phyloP scores from a whole-genome alignment of 2,797 vertebrate species.

The Chiroxiphia lanceolata region DNA sequence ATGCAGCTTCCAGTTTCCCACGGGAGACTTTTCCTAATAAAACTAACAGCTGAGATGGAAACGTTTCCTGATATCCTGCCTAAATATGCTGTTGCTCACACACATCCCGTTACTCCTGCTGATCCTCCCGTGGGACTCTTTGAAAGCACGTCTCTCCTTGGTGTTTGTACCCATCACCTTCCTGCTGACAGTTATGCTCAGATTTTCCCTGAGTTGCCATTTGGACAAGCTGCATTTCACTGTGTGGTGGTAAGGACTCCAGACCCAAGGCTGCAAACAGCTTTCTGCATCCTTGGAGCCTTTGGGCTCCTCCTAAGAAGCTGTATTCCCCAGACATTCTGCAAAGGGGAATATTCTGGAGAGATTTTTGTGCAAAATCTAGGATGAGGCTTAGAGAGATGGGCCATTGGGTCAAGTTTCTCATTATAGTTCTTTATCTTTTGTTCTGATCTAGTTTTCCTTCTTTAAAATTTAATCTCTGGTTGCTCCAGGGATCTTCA shows the following conservation, averaged over 20 bases:
- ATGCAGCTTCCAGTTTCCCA: slow-evolving; percentile 55
- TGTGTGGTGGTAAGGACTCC: neutral
- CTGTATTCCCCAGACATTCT: neutral
- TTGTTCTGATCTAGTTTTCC: neutral
- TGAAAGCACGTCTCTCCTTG: neutral
- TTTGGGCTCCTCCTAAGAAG: neutral
- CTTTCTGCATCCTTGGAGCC: neutral
- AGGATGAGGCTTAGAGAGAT: neutral
- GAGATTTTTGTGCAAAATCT: neutral
- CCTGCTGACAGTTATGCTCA: slow-evolving; percentile 22
- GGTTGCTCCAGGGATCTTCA: neutral
- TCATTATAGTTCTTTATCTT: neutral
- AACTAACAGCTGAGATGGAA: slow-evolving; percentile 51
- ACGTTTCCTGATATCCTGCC: slow-evolving; percentile 21
- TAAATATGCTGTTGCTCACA: slow-evolving; percentile 28
- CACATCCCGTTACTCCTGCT: slow-evolving; percentile 1
- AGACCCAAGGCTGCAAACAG: neutral
- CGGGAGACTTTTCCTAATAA: slow-evolving; percentile 56
- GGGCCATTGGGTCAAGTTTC: neutral
- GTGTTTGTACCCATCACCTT: neutral
- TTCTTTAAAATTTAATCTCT: neutral
- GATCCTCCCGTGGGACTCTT: neutral
- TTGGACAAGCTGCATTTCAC: neutral
- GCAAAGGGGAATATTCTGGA: neutral
- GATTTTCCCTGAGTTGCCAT: slow-evolving; percentile 29